Evolutionary conservation across 2,797 vertebrate genomes (phyloP), one percentile per base, ranked within the genome.

Genomic region (Intellagama lesueurii): DNA sequence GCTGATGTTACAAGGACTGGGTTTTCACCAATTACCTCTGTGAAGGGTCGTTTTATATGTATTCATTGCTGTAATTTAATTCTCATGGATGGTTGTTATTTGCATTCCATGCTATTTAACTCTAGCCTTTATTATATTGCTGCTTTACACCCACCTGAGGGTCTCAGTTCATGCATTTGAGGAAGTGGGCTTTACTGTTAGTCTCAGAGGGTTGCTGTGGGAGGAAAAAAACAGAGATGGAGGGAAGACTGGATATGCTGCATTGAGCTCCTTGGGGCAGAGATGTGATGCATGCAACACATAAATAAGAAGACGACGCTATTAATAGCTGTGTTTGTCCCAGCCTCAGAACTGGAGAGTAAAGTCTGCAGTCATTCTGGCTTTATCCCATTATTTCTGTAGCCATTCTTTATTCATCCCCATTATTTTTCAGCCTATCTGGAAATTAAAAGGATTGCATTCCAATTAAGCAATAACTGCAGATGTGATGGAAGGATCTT

Each of bases 31-130:
- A 44, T 14, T 76, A 26, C 60, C 64, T 32, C 56, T 44, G 35
- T 44, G 12, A 77, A 66, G 40, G 56, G 75, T 83, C 73, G 77
- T 77, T 86, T 68, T 78, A 28, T 60, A 86, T 32, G 66, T 49
- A 86, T 78, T 78, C 56, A 66, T n/a, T n/a, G 52, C 60, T 66
- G 30, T 68, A 44, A 32, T 79, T 79, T 28, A 76, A 85, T 64
- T 64, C 72, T 60, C 84, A 86, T 73, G n/a, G 72, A 40, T 35
- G 40, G 52, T 77, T 76, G 28, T 76, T 76, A 64, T 86, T 60
- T 76, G 72, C 40, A 56, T 56, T 80, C 49, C 30, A 56, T 64
- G 40, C 35, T 32, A 86, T 64, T 76, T 86, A 66, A 75, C 72
- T 86, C 52, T 7, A 76, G 35, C 30, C 17, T 76, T 64, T 76